These are phyloP conservation scores for Ryuthela nishihirai DNA, from an alignment of 2,888 invertebrate genomes.

Conservation along the genomic window DNA sequence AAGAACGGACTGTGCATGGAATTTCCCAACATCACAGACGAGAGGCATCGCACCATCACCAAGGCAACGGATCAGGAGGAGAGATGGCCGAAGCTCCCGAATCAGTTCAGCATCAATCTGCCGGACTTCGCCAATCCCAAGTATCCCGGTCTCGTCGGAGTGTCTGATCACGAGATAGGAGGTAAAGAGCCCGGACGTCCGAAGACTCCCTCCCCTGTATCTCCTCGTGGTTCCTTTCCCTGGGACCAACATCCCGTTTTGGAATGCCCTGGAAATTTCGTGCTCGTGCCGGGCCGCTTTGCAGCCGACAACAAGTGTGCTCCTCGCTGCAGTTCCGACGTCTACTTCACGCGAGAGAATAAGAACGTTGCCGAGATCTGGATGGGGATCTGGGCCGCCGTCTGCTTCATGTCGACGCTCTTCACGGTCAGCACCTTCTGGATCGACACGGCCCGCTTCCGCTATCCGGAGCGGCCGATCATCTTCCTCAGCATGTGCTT, in stretches of 20 bases:
- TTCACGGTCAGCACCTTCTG: constrained; percentile 52
- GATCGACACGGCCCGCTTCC: constrained; percentile 52
- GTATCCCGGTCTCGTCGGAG: too few relatives aligned
- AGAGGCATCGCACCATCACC: constrained; percentile 42
- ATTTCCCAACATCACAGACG: constrained; percentile 50
- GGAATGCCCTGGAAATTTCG: constrained; percentile 60
- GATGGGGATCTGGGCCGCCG: constrained; percentile 71
- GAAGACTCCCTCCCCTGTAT: constrained; percentile 25
- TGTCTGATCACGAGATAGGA: too few relatives aligned
- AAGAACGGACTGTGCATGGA: constrained; percentile 67
- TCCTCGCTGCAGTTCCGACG: constrained; percentile 62
- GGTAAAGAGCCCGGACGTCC: not conserved
- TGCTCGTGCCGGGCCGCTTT: constrained; percentile 48
- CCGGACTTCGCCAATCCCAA: not conserved
- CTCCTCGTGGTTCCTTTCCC: not conserved
- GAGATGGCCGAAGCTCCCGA: too few relatives aligned
- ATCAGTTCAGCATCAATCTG: not conserved
- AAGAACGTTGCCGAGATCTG: constrained; percentile 68
- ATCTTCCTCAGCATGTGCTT: constrained; percentile 53
- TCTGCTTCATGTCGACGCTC: constrained; percentile 60
- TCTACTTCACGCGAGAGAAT: constrained; percentile 63
- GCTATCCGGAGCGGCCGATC: constrained; percentile 53
- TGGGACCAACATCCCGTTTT: not conserved
- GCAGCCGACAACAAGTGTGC: constrained; percentile 51
- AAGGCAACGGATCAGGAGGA: not conserved